Base-by-base conservation (phyloP, 2,888 invertebrate species). In the Tromatobia lineatoria region DNA sequence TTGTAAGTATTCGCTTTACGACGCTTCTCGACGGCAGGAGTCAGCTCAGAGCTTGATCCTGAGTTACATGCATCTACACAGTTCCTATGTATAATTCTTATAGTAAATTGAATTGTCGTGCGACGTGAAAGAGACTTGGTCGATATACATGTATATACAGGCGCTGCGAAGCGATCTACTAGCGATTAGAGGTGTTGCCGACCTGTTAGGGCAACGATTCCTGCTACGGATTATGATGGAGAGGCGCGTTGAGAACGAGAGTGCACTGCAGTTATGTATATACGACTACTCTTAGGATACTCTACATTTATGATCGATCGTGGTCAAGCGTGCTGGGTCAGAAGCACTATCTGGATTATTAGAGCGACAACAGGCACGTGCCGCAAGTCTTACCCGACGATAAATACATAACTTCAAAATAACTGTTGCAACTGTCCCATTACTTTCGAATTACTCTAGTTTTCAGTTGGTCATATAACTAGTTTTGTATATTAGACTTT, bases 281-380 rank as follows among this genome's bases (percentile, higher is more conserved):
- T 78, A 52, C 18, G 57, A 47, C 61, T 45, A 59, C 54, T 11
- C 45, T 25, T 11, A 8, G 6, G 1, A 13, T 76, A 76, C 71
- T 77, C 81, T 81, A 82, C 76, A 87, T 85, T 81, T 87, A 91
- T 91, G 91, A 91, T 91, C 89, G 91, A 91, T 91, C 88, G 91
- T 87, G 89, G 88, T 85, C 87, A 85, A 87, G 87, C 88, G 88
- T 90, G 90, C 90, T 88, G 89, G 90, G 88, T 89, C 89, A 89
- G 71, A 79, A 61, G 86, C 86, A 89, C 90, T 90, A 89, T 88
- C 82, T 87, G 61, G 29, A 81, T 81, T 76, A 66, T 71, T n/a
- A 45, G 45, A 71, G 54, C 59, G 70, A 81, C 76, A 45, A 2
- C 67, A 54, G 64, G 23, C 76, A 81, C 81, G 70, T 52, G 81